Conservation (phyloP, 2,888 invertebrate species). For the Octonoba sinensis region DNA sequence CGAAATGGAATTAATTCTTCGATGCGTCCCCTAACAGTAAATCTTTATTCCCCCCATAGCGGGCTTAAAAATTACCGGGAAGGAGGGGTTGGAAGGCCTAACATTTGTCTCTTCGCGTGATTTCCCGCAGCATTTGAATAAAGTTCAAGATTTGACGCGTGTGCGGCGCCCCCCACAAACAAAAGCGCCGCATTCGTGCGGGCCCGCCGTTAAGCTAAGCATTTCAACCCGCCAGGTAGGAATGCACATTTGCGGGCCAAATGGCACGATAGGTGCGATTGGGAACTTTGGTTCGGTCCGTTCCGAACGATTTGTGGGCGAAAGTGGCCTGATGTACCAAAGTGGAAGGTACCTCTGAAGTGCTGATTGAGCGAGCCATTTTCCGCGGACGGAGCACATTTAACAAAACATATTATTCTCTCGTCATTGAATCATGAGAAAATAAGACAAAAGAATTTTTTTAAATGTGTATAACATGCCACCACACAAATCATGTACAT, state of each 20-base stretch:
- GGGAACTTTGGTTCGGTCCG: slow-evolving; percentile 20
- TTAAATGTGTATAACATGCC: no score
- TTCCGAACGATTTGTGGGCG: slow-evolving; percentile 6
- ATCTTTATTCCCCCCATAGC: no score
- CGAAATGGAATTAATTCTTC: slow-evolving; percentile 47
- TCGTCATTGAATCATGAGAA: no score
- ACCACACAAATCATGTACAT: no score
- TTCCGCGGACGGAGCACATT: no score
- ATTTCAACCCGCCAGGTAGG: slow-evolving; percentile 11
- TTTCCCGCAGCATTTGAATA: slow-evolving; percentile 47
- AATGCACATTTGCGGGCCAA: neutral
- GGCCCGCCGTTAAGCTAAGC: slow-evolving; percentile 31
- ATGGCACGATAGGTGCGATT: slow-evolving; percentile 23
- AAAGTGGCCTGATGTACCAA: neutral
- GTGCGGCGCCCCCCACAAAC: neutral
- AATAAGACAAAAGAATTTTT: no score
- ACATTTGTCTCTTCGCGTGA: slow-evolving; percentile 18
- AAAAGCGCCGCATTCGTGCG: slow-evolving; percentile 39
- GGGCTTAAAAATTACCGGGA: slow-evolving; percentile 21
- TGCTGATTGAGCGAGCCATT: no score
- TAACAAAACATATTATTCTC: no score
- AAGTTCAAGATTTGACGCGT: slow-evolving; percentile 52
- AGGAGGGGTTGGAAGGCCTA: slow-evolving; percentile 2
- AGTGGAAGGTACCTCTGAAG: no score
- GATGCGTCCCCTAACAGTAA: slow-evolving; percentile 1